Conservation (phyloP, 2,797 vertebrate genomes). For the Megalops cyprinoides region DNA sequence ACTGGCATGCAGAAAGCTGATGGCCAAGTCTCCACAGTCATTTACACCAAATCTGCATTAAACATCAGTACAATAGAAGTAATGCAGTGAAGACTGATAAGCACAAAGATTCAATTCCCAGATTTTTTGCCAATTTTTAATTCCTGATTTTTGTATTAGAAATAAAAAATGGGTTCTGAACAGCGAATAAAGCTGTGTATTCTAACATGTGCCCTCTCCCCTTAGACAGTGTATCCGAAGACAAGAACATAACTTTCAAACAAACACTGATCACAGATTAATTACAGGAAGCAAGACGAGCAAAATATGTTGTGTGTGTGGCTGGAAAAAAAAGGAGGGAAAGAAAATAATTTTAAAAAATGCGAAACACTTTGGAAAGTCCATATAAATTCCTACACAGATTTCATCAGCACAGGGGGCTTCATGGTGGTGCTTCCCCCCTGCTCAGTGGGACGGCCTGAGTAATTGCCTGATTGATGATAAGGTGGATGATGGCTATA, state of each 20-base stretch:
- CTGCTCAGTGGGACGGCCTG: not conserved
- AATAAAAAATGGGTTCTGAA: no score
- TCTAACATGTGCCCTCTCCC: no score
- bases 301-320: not conserved
- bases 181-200: no score
- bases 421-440: not conserved
- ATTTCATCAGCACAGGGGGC: constrained; percentile 1
- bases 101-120: not conserved
- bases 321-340: not conserved
- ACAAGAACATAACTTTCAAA: not conserved
- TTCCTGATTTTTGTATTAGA: not conserved
- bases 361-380: not conserved
- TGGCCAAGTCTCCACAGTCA: not conserved
- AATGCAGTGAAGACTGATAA: not conserved
- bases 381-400: constrained; percentile 26
- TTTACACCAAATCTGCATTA: not conserved
- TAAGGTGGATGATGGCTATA: not conserved
- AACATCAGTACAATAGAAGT: not conserved
- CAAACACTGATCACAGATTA: not conserved
- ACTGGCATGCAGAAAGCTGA: not conserved
- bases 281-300: not conserved
- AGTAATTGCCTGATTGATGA: constrained; percentile 17
- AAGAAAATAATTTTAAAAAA: not conserved
- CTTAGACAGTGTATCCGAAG: no score
- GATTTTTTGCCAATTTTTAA: not conserved